Percentiles rank a stretch among this genome's conserved stretches.
Conservation (phyloP, 2,888 invertebrate species). For the Trichogramma dendrolimi region DNA sequence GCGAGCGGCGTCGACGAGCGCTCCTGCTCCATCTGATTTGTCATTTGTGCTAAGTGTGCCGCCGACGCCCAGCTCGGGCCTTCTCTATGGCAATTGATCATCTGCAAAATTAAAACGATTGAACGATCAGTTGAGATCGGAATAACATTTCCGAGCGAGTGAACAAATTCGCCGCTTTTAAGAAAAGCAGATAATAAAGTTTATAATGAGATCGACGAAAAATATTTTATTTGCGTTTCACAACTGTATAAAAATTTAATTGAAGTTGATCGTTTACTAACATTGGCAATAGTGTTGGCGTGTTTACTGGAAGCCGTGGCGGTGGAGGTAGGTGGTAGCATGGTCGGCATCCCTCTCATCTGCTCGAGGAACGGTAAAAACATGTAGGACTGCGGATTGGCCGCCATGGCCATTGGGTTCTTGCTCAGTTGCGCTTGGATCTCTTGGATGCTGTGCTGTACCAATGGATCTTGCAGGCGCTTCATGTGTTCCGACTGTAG, state of each 20-base stretch:
- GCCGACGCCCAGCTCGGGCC: slow-evolving; percentile 65
- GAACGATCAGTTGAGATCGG: too few relatives aligned
- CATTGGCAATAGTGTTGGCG: slow-evolving; percentile 49
- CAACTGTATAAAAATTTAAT: too few relatives aligned
- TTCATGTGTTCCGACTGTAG: slow-evolving; percentile 64
- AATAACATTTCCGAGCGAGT: too few relatives aligned
- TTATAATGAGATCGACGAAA: too few relatives aligned
- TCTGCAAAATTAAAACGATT: slow-evolving; percentile 43
- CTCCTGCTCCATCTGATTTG: slow-evolving; percentile 52
- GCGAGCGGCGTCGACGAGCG: slow-evolving; percentile 48
- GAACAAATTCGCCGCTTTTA: too few relatives aligned
- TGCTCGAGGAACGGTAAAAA: slow-evolving; percentile 67
- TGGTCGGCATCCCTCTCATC: slow-evolving; percentile 40
- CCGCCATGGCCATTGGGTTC: slow-evolving; percentile 57
- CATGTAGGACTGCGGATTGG: slow-evolving; percentile 63
- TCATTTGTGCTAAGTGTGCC: slow-evolving; percentile 69
- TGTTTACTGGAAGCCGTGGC: slow-evolving; percentile 49
- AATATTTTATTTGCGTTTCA: too few relatives aligned
- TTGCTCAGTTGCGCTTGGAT: slow-evolving; percentile 60
- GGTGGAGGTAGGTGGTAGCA: slow-evolving; percentile 48
- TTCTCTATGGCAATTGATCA: slow-evolving; percentile 56
- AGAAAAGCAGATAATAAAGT: not conserved
- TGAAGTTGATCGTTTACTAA: not conserved
- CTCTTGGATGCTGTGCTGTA: slow-evolving; percentile 61
- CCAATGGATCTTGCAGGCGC: slow-evolving; percentile 59